These are phyloP conservation scores for Apostichopus japonicus DNA, from an alignment of 35 echinoderm and acorn worm species.

Conservation along the genomic window DNA sequence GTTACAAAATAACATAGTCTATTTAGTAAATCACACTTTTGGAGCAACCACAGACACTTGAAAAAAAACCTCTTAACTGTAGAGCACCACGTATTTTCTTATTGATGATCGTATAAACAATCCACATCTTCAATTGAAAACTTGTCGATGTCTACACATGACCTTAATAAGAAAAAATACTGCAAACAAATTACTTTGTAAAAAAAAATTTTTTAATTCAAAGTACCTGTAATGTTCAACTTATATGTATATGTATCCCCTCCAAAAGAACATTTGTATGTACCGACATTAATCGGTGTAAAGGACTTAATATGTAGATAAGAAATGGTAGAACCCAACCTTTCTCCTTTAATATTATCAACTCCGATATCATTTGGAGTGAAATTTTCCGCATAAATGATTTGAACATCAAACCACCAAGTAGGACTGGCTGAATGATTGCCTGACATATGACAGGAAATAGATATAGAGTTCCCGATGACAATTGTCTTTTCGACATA, in stretches of 20 bases:
- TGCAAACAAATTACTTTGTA: no score
- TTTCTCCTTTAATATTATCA: not conserved
- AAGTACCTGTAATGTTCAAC: not conserved
- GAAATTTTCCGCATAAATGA: constrained; percentile 1
- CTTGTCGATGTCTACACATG: no score
- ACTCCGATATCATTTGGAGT: not conserved
- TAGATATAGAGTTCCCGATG: not conserved
- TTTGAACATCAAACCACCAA: constrained; percentile 3
- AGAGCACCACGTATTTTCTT: no score
- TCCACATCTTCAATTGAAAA: no score
- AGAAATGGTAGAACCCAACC: not conserved
- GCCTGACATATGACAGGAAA: not conserved
- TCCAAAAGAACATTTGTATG: not conserved
- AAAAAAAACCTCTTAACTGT: no score
- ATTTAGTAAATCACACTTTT: no score
- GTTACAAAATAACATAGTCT: no score
- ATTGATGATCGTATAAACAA: no score
- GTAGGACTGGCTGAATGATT: not conserved
- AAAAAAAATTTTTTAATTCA: not conserved
- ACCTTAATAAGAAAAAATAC: no score
- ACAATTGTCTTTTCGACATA: not conserved
- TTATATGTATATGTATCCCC: not conserved
- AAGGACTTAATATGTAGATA: not conserved
- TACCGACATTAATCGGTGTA: not conserved
- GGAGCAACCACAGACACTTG: no score